Percentiles rank a stretch among this genome's conserved stretches.
These are phyloP conservation scores for Sarcophaga caerulescens DNA, from an alignment of 2,888 invertebrate genomes.

Conservation along the genomic window DNA sequence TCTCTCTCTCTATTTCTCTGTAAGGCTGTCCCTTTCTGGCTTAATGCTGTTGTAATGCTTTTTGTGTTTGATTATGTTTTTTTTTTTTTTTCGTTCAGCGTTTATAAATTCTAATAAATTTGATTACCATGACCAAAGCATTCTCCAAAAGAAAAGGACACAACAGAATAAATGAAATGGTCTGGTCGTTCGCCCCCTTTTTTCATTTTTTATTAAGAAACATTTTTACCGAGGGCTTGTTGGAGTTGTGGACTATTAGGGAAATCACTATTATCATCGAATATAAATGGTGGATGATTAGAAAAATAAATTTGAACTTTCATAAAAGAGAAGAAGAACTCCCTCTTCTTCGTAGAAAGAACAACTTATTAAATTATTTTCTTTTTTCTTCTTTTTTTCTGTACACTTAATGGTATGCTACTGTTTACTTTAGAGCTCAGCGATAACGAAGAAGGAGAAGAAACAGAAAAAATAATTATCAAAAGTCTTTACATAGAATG, in stretches of 20 bases:
- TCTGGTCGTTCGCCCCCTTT: neutral
- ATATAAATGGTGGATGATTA: constrained; percentile 40
- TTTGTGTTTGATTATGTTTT: constrained; percentile 33
- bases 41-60: neutral
- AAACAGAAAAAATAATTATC: too few relatives aligned
- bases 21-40: neutral
- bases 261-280: constrained; percentile 43
- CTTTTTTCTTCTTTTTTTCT: too few relatives aligned
- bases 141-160: neutral
- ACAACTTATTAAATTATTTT: too few relatives aligned
- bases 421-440: too few relatives aligned
- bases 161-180: neutral
- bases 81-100: constrained; percentile 23
- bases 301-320: constrained; percentile 26
- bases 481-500: too few relatives aligned
- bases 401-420: too few relatives aligned
- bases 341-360: too few relatives aligned
- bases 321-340: neutral
- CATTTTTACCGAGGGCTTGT: neutral
- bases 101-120: constrained; percentile 60
- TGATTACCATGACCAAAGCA: constrained; percentile 57
- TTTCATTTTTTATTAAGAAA: neutral
- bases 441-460: too few relatives aligned
- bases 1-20: too few relatives aligned
- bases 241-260: neutral